Evolutionary conservation across 2,888 invertebrate species (phyloP).

Genomic region (Drosophila algonquin): DNA sequence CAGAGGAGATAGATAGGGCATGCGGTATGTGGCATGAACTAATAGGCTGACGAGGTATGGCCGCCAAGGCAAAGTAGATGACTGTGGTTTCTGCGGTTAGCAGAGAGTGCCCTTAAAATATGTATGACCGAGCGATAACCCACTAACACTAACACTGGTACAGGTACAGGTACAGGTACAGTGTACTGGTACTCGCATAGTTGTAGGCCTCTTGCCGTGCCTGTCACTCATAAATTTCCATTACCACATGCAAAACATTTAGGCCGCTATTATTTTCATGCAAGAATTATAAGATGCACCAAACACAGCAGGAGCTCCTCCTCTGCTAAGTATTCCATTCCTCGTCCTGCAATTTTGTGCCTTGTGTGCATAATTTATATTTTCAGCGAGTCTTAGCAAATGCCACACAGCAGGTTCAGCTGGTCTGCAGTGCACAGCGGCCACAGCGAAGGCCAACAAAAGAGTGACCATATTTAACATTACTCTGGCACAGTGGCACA

Average conservation of each 20-base stretch:
- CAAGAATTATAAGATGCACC: slow-evolving; percentile 74
- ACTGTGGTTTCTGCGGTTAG: slow-evolving; percentile 36
- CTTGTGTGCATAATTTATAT: slow-evolving; percentile 69
- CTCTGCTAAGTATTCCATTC: neutral
- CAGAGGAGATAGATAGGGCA: neutral
- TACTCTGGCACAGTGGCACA: neutral
- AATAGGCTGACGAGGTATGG: slow-evolving; percentile 10
- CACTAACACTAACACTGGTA: neutral
- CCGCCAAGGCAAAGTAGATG: slow-evolving; percentile 31
- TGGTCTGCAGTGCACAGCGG: slow-evolving; percentile 23
- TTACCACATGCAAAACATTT: slow-evolving; percentile 75
- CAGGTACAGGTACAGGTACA: no score
- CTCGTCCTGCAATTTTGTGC: slow-evolving; percentile 49
- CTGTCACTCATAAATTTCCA: slow-evolving; percentile 72
- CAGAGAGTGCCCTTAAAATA: slow-evolving; percentile 51
- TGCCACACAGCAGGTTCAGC: slow-evolving; percentile 40
- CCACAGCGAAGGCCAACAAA: slow-evolving; percentile 1
- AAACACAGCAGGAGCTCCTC: slow-evolving; percentile 3
- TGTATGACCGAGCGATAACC: slow-evolving; percentile 41
- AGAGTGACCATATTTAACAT: slow-evolving; percentile 29
- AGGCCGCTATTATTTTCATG: slow-evolving; percentile 72
- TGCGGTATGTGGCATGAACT: neutral
- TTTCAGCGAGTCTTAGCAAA: slow-evolving; percentile 52
- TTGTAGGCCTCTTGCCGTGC: slow-evolving; percentile 46
- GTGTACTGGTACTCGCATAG: no score